phyloP scores from a whole-genome alignment of 1,140 invertebrate genomes.

The Vanessa tameamea region DNA sequence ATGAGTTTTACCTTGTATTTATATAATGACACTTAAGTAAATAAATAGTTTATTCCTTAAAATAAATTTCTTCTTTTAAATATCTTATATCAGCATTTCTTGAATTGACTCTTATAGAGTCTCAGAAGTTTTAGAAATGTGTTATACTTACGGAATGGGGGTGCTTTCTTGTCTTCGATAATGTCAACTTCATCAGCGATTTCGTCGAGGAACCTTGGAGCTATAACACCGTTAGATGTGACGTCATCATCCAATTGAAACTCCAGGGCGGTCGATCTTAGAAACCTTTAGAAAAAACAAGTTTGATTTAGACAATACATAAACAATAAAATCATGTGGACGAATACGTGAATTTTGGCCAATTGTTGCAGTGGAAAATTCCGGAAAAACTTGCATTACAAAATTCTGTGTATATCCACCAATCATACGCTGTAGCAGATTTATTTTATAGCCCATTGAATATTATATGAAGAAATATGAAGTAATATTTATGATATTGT shows the following conservation, averaged over 20 bases:
- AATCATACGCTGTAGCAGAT: background rate
- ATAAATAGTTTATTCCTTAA: too few species aligned
- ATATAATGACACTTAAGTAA: too few species aligned
- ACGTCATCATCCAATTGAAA: constrained; percentile 85
- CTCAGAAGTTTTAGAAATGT: background rate
- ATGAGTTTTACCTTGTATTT: too few species aligned
- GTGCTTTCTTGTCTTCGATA: constrained; percentile 89
- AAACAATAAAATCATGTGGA: too few species aligned
- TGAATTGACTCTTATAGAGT: too few species aligned
- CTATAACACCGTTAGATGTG: constrained; percentile 86
- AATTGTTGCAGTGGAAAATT: too few species aligned
- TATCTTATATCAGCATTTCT: background rate
- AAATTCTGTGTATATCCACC: too few species aligned
- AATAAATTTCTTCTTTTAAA: too few species aligned
- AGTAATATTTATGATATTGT: too few species aligned
- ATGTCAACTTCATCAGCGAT: constrained; percentile 90
- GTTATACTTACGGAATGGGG: constrained; percentile 86
- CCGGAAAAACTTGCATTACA: too few species aligned
- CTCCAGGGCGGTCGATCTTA: constrained; percentile 89
- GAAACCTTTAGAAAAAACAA: constrained; percentile 78
- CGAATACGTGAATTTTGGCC: too few species aligned
- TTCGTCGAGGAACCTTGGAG: constrained; percentile 89
- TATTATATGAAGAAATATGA: too few species aligned
- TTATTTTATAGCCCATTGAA: constrained; percentile 10
- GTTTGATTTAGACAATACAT: background rate